phyloP scores from a whole-genome alignment of 2,888 invertebrate genomes.

The Sabatieria punctata region DNA sequence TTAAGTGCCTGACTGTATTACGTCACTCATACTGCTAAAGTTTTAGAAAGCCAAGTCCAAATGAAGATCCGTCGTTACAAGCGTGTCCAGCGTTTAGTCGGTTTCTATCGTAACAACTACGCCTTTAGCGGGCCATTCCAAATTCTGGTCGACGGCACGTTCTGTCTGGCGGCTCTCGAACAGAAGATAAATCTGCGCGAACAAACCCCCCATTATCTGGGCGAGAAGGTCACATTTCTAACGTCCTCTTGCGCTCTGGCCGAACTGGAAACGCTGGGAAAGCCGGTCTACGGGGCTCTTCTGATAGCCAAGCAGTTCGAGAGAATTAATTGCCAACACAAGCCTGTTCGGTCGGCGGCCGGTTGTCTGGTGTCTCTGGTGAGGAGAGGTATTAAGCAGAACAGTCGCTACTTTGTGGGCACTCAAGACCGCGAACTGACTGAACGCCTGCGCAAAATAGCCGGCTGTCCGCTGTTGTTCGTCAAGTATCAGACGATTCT shows the following conservation, averaged over 20 bases:
- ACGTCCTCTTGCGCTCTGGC: slow-evolving; percentile 78
- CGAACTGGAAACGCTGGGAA: slow-evolving; percentile 47
- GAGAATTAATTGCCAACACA: slow-evolving; percentile 19
- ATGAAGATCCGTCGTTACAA: slow-evolving; percentile 85
- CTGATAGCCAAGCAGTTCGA: slow-evolving; percentile 22
- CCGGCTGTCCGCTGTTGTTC: slow-evolving; percentile 21
- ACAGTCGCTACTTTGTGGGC: neutral
- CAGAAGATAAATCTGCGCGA: slow-evolving; percentile 76
- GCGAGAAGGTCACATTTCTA: slow-evolving; percentile 54
- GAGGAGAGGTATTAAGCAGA: too few relatives aligned
- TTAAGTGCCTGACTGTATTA: too few relatives aligned
- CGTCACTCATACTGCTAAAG: slow-evolving; percentile 4
- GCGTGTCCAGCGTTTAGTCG: slow-evolving; percentile 61
- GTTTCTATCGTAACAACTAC: slow-evolving; percentile 69
- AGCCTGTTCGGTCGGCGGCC: slow-evolving; percentile 18
- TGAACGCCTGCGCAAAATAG: slow-evolving; percentile 16
- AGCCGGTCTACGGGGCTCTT: slow-evolving; percentile 23
- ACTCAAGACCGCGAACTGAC: slow-evolving; percentile 18
- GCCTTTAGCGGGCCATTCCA: slow-evolving; percentile 72
- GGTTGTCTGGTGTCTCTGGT: slow-evolving; percentile 22
- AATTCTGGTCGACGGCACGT: slow-evolving; percentile 81
- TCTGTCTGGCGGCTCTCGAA: slow-evolving; percentile 74
- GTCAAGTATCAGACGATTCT: slow-evolving; percentile 23
- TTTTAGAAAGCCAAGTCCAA: slow-evolving; percentile 9
- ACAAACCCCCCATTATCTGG: slow-evolving; percentile 73